Conservation (phyloP, 2,888 invertebrate genomes). For the Cynaeus angustus region DNA sequence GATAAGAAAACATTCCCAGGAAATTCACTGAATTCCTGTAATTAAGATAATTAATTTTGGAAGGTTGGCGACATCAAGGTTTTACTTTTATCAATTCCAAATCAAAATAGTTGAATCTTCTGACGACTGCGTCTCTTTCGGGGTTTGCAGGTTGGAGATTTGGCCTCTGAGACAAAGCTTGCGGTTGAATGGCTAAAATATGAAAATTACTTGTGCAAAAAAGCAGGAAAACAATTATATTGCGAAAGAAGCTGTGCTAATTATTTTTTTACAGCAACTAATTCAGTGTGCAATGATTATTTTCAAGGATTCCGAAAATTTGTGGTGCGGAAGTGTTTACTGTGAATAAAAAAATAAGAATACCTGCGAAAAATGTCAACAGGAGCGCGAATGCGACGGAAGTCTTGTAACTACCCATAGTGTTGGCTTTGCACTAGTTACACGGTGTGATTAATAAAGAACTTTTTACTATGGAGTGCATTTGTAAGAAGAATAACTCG, state of each 20-base stretch:
- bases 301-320: conserved; percentile 22
- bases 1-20: conserved; percentile 78
- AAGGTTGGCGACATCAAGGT: conserved; percentile 3
- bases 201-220: neutral
- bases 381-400: conserved; percentile 11
- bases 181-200: conserved; percentile 35
- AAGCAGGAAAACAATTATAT: neutral
- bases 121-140: conserved; percentile 38
- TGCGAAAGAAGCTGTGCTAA: conserved; percentile 24
- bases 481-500: conserved; percentile 42
- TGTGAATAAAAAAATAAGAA: conserved; percentile 9
- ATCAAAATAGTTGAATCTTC: conserved; percentile 67
- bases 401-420: conserved; percentile 11
- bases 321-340: conserved; percentile 14
- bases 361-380: conserved; percentile 27
- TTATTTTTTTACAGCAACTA: conserved; percentile 32
- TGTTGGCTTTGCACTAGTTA: conserved; percentile 32
- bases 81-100: conserved; percentile 66
- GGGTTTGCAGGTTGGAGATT: conserved; percentile 38
- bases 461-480: conserved; percentile 40
- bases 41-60: conserved; percentile 38
- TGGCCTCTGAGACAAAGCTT: conserved; percentile 22
- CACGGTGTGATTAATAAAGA: conserved; percentile 25
- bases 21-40: conserved; percentile 59
- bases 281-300: conserved; percentile 1